Conservation (phyloP, 2,888 invertebrate species). For the Quadroppia sp. region DNA sequence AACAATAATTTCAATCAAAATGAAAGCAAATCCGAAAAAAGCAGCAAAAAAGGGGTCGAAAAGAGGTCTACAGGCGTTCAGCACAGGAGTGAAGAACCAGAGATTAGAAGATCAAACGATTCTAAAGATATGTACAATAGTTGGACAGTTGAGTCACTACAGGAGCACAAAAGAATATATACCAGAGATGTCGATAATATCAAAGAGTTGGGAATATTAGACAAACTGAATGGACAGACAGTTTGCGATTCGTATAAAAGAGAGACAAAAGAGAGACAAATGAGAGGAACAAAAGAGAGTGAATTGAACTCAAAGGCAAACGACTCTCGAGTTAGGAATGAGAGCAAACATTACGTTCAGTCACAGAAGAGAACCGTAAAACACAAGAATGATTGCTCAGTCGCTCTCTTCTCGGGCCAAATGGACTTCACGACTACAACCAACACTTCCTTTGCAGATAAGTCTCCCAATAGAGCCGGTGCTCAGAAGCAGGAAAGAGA, state of each 20-base stretch:
- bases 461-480: not conserved
- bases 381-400: conserved; percentile 42
- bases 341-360: conserved; percentile 26
- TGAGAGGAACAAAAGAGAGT: not conserved
- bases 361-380: conserved; percentile 17
- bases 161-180: not conserved
- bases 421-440: conserved; percentile 43
- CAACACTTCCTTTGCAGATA: conserved; percentile 11
- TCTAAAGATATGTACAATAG: not conserved
- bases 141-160: not conserved
- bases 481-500: not conserved
- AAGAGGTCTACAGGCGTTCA: not conserved
- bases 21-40: not conserved
- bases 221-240: not conserved
- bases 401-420: conserved; percentile 36
- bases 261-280: not conserved
- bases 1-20: not conserved
- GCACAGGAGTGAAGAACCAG: not conserved
- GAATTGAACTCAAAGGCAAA: not conserved
- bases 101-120: not conserved
- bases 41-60: not conserved
- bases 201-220: conserved; percentile 36
- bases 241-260: too few species aligned
- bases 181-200: conserved; percentile 33
- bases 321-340: not conserved